Evolutionary conservation across 2,797 vertebrate species (phyloP), one percentile per base, ranked within the genome.

Genomic region (Epinephelus malabaricus): DNA sequence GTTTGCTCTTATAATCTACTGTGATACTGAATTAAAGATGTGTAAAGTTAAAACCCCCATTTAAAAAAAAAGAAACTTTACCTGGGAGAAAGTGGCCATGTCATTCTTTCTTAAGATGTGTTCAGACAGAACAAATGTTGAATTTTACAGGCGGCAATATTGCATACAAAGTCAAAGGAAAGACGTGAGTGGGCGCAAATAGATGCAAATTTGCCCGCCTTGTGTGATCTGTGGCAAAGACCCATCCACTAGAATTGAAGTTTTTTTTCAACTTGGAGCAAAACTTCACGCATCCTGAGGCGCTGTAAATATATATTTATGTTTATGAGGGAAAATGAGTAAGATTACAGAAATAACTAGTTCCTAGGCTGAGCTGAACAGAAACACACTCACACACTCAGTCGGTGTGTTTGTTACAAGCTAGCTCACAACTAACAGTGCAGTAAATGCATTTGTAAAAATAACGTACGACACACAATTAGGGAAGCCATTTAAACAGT

Each of bases 281-380:
- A 60, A 53, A n/a, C 43, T 23, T 53, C 19, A 1, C 0, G 1
- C 17, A 17, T 56, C 49, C 40, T 10, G 1, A 50, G 25, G 55
- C 50, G 40, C 21, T 23, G 46, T 27, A 60, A 61, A 74, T 38
- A 40, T 54, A 64, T 25, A 54, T 51, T 18, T 17, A 21, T 34
- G 34, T 34, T 34, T 34, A 34, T 34, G 34, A 47, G 40, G 59
- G 0, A 15, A 46, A 47, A 25, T 30, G 12, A 59, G 38, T 19
- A 0, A 34, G 1, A 17, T 8, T 25, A 43, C 18, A 60, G 63
- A 30, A 34, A 65, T 17, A 76, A 34, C 5, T 60, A 53, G 43
- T 30, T 78, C 19, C n/a, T 18, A 13, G 49, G 64, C 59, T 45
- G 25, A 76, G 68, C 58, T 38, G 27, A 62, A 50, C 30, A 34